phyloP scores from a whole-genome alignment of 2,113 vertebrate genomes.

The Ibidorhyncha struthersii region DNA sequence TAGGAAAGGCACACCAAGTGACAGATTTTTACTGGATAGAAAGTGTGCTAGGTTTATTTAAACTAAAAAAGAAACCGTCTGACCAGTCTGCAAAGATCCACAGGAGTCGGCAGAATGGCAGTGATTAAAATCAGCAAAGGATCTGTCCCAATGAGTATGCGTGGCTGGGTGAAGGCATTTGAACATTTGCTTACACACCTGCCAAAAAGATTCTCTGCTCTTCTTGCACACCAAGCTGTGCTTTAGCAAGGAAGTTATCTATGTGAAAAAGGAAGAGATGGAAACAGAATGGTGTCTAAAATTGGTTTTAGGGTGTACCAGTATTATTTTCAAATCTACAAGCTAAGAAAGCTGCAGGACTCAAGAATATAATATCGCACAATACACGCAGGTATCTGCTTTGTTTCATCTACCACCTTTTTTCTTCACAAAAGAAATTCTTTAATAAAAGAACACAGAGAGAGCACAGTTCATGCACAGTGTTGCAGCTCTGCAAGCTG shows the following conservation, averaged over 20 bases:
- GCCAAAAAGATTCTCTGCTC: neutral
- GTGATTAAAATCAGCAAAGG: neutral
- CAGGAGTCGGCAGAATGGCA: neutral
- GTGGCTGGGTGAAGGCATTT: neutral
- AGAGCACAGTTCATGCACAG: neutral
- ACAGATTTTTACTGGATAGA: neutral
- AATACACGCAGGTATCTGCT: neutral
- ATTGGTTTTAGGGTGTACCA: neutral
- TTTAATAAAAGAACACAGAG: neutral
- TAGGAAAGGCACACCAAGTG: neutral
- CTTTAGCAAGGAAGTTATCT: neutral
- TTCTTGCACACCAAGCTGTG: neutral
- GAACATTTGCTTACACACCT: neutral
- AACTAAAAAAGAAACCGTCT: neutral
- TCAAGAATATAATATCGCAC: neutral
- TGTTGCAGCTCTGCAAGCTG: neutral
- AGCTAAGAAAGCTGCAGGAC: neutral
- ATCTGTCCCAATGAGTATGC: neutral
- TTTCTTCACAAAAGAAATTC: neutral
- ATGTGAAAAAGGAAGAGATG: neutral
- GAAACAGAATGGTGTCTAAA: neutral
- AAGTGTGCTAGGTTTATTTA: neutral
- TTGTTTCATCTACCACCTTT: neutral
- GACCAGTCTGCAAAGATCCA: neutral
- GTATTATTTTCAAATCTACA: neutral